Conservation (phyloP, 2,888 invertebrate species). For the Chymomyza procnemis region DNA sequence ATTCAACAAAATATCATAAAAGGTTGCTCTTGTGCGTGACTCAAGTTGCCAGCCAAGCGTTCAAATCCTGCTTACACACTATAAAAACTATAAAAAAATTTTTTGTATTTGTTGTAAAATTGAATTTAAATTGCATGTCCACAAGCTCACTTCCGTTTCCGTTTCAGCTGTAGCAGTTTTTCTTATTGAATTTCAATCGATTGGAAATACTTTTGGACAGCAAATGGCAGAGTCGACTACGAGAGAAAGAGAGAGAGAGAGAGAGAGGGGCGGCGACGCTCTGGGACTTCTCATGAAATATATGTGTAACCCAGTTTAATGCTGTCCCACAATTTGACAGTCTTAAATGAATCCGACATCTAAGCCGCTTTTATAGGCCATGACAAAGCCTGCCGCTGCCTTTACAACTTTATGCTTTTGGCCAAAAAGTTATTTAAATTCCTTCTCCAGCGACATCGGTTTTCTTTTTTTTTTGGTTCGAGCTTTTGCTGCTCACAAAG, state of each 20-base stretch:
- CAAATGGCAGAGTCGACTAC: too few relatives aligned
- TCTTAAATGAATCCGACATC: not conserved
- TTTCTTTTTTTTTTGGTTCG: not conserved
- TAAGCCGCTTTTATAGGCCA: conserved; percentile 33
- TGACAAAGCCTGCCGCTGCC: conserved; percentile 3
- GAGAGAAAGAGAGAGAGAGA: too few relatives aligned
- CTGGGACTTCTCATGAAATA: not conserved
- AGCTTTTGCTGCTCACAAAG: not conserved
- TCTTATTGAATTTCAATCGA: conserved; percentile 51
- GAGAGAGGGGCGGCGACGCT: too few relatives aligned
- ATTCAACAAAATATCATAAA: conserved; percentile 6
- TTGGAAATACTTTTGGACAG: conserved; percentile 35
- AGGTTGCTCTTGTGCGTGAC: conserved; percentile 3
- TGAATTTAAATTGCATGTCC: conserved; percentile 59
- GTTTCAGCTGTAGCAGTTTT: conserved; percentile 15
- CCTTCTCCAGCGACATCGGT: conserved; percentile 17
- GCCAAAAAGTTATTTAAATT: conserved; percentile 40
- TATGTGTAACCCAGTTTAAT: not conserved
- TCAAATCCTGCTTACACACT: not conserved
- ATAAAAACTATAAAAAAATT: conserved; percentile 11
- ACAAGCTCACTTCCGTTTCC: conserved; percentile 48
- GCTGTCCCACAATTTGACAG: not conserved
- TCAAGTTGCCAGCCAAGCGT: not conserved
- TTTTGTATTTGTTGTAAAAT: conserved; percentile 52
- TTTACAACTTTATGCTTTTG: conserved; percentile 2